phyloP scores from a whole-genome alignment of 2,797 vertebrate species.

The Diplodus sargus region DNA sequence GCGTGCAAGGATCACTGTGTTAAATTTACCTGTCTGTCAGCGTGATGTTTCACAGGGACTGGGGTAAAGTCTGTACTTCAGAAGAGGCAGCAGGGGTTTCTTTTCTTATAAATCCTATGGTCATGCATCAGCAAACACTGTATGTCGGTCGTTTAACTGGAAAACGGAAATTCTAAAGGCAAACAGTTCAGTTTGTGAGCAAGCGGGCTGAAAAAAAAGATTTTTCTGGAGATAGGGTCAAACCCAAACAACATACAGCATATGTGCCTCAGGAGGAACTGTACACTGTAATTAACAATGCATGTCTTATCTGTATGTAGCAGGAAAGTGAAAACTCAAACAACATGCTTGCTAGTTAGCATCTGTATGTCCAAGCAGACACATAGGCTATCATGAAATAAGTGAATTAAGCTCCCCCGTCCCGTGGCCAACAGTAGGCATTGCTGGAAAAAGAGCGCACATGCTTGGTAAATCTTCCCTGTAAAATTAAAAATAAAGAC shows the following conservation, averaged over 20 bases:
- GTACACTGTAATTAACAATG: slow-evolving; percentile 13
- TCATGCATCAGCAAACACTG: slow-evolving; percentile 30
- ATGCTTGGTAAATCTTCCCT: slow-evolving; percentile 9
- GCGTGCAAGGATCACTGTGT: not conserved
- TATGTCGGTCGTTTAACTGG: slow-evolving; percentile 32
- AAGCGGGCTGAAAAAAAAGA: slow-evolving; percentile 25
- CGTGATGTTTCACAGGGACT: not conserved
- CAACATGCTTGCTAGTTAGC: not conserved
- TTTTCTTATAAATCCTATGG: not conserved
- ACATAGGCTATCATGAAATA: not conserved
- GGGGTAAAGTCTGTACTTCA: not conserved
- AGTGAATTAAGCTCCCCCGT: not conserved
- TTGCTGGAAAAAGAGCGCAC: not conserved
- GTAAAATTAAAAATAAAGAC: slow-evolving; percentile 9
- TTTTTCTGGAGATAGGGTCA: slow-evolving; percentile 22
- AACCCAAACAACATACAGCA: slow-evolving; percentile 29
- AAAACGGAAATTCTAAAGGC: slow-evolving; percentile 37
- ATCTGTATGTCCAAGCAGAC: not conserved
- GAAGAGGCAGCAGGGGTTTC: not conserved
- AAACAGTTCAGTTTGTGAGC: slow-evolving; percentile 56
- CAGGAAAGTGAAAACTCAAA: slow-evolving; percentile 16
- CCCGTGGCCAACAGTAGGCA: not conserved
- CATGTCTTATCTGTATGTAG: slow-evolving; percentile 12
- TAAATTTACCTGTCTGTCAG: slow-evolving; percentile 19
- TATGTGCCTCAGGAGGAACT: slow-evolving; percentile 35